Evolutionary conservation across 2,888 invertebrate species (phyloP).

Genomic region (Clusia tigrina): DNA sequence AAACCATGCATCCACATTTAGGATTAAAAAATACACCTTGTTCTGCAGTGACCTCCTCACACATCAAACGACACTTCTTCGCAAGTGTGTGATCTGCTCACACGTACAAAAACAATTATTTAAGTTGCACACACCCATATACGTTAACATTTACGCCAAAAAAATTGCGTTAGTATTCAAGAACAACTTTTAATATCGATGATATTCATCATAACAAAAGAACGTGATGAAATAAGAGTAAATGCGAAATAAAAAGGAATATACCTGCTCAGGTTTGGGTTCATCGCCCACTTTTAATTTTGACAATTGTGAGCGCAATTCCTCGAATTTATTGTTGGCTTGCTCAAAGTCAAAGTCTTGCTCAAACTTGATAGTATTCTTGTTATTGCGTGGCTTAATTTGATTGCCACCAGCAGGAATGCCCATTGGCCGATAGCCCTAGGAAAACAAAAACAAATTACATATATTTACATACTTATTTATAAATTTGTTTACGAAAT

Average conservation of each 20-base stretch:
- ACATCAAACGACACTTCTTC: too few relatives aligned
- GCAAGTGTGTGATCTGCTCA: too few relatives aligned
- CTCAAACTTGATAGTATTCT: conserved; percentile 88
- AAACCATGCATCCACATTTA: too few relatives aligned
- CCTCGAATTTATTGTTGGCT: conserved; percentile 96
- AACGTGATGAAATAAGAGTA: conserved; percentile 21
- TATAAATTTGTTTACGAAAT: too few relatives aligned
- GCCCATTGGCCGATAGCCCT: conserved; percentile 65
- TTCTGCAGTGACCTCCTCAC: too few relatives aligned
- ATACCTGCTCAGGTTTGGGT: conserved; percentile 65
- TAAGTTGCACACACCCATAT: too few relatives aligned
- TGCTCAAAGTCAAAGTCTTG: conserved; percentile 99
- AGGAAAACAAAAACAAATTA: conserved; percentile 17
- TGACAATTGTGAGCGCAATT: conserved; percentile 83
- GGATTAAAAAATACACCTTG: too few relatives aligned
- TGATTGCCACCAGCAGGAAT: conserved; percentile 65
- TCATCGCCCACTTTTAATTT: conserved; percentile 79
- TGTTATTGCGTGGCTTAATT: conserved; percentile 65
- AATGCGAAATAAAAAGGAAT: conserved; percentile 30
- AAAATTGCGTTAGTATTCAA: too few relatives aligned
- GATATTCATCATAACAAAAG: conserved; percentile 25
- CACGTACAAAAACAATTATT: too few relatives aligned
- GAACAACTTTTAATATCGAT: too few relatives aligned
- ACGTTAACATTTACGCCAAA: too few relatives aligned
- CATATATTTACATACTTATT: conserved; percentile 2